Conservation (phyloP, 2,888 invertebrate species). For the Strigamia maritima region DNA sequence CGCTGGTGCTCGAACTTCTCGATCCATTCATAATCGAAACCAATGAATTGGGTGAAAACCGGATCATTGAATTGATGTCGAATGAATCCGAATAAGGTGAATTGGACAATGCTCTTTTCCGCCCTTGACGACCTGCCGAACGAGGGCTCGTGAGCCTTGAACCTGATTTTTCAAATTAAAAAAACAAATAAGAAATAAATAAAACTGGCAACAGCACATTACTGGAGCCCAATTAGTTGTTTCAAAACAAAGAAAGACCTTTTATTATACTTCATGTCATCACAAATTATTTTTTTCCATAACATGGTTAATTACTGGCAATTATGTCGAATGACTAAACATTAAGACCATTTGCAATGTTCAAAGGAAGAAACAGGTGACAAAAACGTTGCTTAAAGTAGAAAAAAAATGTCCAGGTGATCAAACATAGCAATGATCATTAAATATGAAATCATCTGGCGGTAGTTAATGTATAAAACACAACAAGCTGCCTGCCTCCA, state of each 20-base stretch:
- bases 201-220: constrained; percentile 20
- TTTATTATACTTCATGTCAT: constrained; percentile 4
- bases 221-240: neutral
- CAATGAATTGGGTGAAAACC: constrained; percentile 89
- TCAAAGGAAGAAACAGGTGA: neutral
- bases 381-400: neutral
- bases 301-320: neutral
- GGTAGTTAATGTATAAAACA: neutral
- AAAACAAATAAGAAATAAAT: neutral
- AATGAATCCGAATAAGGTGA: constrained; percentile 90
- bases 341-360: neutral
- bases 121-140: constrained; percentile 63
- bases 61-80: constrained; percentile 91
- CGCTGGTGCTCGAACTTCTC: constrained; percentile 82
- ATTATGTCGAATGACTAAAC: neutral
- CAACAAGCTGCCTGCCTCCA: constrained; percentile 12
- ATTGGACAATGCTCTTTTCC: constrained; percentile 89
- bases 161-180: constrained; percentile 50
- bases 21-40: constrained; percentile 78
- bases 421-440: constrained; percentile 24
- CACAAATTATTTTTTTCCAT: neutral
- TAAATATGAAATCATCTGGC: constrained; percentile 18
- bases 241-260: neutral
- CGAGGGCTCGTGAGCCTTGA: constrained; percentile 69
- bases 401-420: constrained; percentile 1